Percentiles rank a stretch among this genome's conserved stretches.
phyloP scores from a whole-genome alignment of 2,797 vertebrate species.

The Chrosomus eos region DNA sequence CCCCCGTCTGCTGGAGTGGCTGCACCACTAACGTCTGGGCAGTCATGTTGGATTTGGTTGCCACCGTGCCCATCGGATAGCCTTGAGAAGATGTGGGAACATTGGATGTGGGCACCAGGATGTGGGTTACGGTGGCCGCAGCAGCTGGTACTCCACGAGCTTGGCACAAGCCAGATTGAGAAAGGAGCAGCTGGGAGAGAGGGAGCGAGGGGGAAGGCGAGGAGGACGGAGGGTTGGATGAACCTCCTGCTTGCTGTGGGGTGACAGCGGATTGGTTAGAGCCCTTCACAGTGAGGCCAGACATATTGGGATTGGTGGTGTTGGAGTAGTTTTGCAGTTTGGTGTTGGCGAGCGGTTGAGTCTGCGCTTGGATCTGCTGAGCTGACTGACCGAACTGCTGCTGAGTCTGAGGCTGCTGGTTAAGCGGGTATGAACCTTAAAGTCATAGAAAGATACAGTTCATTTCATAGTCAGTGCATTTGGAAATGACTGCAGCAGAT shows the following conservation, averaged over 20 bases:
- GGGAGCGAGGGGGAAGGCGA: conserved; percentile 74
- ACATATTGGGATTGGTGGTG: conserved; percentile 59
- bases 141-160: conserved; percentile 71
- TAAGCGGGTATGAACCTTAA: conserved; percentile 83
- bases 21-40: conserved; percentile 96
- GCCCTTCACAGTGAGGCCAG: conserved; percentile 69
- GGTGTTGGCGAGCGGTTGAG: conserved; percentile 70
- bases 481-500: neutral
- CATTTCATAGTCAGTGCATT: neutral
- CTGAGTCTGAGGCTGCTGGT: conserved; percentile 83
- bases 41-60: conserved; percentile 74
- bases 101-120: conserved; percentile 80
- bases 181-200: conserved; percentile 78
- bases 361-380: conserved; percentile 75
- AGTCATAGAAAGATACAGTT: conserved; percentile 14
- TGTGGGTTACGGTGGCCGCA: conserved; percentile 76
- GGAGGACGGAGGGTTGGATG: conserved; percentile 71
- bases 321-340: conserved; percentile 74
- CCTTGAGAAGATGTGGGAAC: conserved; percentile 79
- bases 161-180: conserved; percentile 70
- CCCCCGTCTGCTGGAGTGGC: conserved; percentile 86
- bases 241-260: conserved; percentile 45
- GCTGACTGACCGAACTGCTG: conserved; percentile 81
- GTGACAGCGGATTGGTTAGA: conserved; percentile 69
- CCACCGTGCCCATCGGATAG: conserved; percentile 74